Evolutionary conservation across 2,113 vertebrate species (phyloP).

Genomic region (Rhabdomys dilectus): DNA sequence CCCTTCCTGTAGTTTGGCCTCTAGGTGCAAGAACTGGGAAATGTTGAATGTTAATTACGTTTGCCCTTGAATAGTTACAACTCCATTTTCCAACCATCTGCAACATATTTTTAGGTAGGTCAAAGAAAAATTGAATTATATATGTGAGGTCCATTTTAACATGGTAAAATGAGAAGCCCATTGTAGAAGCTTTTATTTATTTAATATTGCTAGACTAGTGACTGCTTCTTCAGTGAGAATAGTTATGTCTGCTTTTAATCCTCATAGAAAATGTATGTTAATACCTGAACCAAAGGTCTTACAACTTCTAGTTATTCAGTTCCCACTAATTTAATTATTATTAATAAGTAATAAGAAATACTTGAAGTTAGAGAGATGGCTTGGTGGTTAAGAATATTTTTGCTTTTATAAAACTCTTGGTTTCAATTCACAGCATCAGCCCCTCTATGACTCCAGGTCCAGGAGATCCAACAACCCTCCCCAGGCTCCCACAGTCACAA

Average conservation of each 20-base stretch:
- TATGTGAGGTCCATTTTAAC: constrained; percentile 1
- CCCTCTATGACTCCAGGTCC: not conserved
- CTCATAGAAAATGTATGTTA: not conserved
- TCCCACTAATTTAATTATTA: not conserved
- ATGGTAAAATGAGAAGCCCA: not conserved
- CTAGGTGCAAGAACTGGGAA: not conserved
- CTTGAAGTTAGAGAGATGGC: not conserved
- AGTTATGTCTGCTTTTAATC: not conserved
- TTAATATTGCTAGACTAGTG: not conserved
- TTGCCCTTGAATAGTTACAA: not conserved
- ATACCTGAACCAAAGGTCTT: not conserved
- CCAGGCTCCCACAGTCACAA: not conserved
- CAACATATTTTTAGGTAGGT: not conserved
- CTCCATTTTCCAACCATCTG: not conserved
- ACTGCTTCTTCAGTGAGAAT: not conserved
- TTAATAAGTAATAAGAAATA: not conserved
- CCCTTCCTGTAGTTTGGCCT: not conserved
- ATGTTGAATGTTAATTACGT: constrained; percentile 1
- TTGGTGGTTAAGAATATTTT: not conserved
- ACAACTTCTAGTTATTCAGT: not conserved
- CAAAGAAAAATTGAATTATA: not conserved
- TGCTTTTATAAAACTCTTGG: not conserved
- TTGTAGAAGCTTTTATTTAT: not conserved
- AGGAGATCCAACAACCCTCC: not conserved
- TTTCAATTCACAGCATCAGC: not conserved